phyloP scores from a whole-genome alignment of 2,797 vertebrate genomes.

The Sternarchorhynchus goeldii region DNA sequence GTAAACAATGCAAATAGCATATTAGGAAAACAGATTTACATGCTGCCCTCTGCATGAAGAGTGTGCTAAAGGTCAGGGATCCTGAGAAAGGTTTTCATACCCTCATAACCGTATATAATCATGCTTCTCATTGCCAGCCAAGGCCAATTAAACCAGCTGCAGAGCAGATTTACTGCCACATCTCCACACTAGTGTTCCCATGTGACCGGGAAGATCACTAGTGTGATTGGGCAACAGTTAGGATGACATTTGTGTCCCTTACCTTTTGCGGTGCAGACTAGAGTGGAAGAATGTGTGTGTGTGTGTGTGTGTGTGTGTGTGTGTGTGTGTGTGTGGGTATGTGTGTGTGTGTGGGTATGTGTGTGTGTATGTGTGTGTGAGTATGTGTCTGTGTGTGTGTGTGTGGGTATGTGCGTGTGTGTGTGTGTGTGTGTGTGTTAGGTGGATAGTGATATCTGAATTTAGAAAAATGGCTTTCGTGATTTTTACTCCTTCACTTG shows the following conservation, averaged over 20 bases:
- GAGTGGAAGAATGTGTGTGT: no score
- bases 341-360: not conserved
- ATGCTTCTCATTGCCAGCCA: conserved; percentile 37
- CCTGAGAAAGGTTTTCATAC: conserved; percentile 35
- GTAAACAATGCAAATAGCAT: conserved; percentile 44
- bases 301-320: no score
- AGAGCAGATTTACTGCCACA: conserved; percentile 46
- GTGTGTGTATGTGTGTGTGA: not conserved
- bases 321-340: not conserved
- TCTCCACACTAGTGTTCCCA: conserved; percentile 26
- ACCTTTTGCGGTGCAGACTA: not conserved
- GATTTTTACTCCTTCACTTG: not conserved
- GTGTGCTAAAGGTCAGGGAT: conserved; percentile 44
- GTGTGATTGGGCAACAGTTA: conserved; percentile 23
- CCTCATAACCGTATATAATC: conserved; percentile 46
- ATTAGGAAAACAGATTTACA: conserved; percentile 49
- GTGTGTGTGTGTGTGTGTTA: no score
- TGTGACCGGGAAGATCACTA: conserved; percentile 26
- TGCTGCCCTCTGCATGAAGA: conserved; percentile 37
- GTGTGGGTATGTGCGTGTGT: not conserved
- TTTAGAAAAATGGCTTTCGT: not conserved
- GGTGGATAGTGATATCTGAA: not conserved
- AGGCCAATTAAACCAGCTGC: conserved; percentile 49
- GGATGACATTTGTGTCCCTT: conserved; percentile 35
- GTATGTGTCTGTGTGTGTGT: not conserved